phyloP scores from a whole-genome alignment of 2,797 vertebrate species.

The Aldrovandia affinis region DNA sequence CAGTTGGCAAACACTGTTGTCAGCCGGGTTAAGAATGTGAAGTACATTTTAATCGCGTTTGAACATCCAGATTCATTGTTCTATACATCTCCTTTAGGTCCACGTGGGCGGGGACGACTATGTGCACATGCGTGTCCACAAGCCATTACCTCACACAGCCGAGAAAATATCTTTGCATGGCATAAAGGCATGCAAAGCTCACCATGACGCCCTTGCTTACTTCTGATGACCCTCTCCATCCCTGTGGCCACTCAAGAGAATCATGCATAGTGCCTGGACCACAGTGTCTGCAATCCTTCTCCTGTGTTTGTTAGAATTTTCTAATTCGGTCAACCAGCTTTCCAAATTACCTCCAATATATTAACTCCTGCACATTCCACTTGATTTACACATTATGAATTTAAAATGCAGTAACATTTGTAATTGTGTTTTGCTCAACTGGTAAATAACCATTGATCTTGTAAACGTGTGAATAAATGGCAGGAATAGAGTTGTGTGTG shows the following conservation, averaged over 20 bases:
- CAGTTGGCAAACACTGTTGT: too few relatives aligned
- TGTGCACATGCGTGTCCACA: slow-evolving; percentile 73
- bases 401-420: not conserved
- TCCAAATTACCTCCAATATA: not conserved
- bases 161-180: slow-evolving; percentile 50
- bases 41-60: too few relatives aligned
- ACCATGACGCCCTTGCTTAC: slow-evolving; percentile 62
- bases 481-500: not conserved
- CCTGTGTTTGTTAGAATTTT: not conserved
- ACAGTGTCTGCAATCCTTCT: not conserved
- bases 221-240: slow-evolving; percentile 47
- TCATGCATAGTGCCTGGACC: slow-evolving; percentile 27
- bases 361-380: not conserved
- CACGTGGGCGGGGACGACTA: slow-evolving; percentile 59
- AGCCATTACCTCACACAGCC: slow-evolving; percentile 58
- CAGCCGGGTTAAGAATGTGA: too few relatives aligned
- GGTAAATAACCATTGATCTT: not conserved
- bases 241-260: not conserved
- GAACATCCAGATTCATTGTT: not conserved
- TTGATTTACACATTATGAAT: not conserved
- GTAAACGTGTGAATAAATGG: not conserved
- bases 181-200: slow-evolving; percentile 69
- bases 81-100: slow-evolving; percentile 16
- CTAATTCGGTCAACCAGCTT: not conserved
- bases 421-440: not conserved